Percentiles rank a stretch among this genome's conserved stretches.
These are phyloP conservation scores for Valencia hispanica DNA, from an alignment of 2,797 vertebrate genomes.

Conservation along the genomic window DNA sequence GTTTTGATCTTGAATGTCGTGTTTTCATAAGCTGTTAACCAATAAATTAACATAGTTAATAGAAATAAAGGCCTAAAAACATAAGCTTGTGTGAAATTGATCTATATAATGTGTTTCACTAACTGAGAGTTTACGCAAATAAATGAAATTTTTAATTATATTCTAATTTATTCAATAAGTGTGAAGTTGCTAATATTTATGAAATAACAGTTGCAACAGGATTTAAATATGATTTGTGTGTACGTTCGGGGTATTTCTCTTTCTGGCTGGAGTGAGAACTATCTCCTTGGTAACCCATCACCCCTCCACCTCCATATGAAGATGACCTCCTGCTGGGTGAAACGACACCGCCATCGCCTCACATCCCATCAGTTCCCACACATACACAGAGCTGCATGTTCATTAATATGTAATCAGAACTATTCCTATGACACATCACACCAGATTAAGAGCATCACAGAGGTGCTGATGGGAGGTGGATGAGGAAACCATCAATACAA, in stretches of 20 bases:
- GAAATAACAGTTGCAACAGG: not conserved
- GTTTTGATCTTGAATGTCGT: not conserved
- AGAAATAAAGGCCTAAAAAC: not conserved
- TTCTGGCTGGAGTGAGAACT: conserved; percentile 50
- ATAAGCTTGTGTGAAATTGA: not conserved
- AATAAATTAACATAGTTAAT: not conserved
- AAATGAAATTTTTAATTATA: not conserved
- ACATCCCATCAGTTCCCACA: not conserved
- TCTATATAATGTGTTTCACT: not conserved
- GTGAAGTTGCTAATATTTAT: not conserved
- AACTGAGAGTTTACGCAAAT: not conserved
- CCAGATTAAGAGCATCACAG: conserved; percentile 8
- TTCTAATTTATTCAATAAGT: not conserved
- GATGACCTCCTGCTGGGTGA: conserved; percentile 61
- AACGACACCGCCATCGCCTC: conserved; percentile 44
- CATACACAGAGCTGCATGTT: conserved; percentile 27
- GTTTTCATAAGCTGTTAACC: not conserved
- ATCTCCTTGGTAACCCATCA: conserved; percentile 70
- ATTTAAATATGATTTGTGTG: conserved; percentile 7
- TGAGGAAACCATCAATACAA: conserved; percentile 2
- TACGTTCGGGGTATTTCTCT: conserved; percentile 28
- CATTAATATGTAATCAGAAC: conserved; percentile 67
- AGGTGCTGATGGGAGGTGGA: conserved; percentile 5
- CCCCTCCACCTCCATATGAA: conserved; percentile 48
- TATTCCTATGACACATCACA: conserved; percentile 56